Percentiles rank a stretch among this genome's conserved stretches.
phyloP scores from a whole-genome alignment of 2,888 invertebrate species.

The Thymelicus sylvestris region DNA sequence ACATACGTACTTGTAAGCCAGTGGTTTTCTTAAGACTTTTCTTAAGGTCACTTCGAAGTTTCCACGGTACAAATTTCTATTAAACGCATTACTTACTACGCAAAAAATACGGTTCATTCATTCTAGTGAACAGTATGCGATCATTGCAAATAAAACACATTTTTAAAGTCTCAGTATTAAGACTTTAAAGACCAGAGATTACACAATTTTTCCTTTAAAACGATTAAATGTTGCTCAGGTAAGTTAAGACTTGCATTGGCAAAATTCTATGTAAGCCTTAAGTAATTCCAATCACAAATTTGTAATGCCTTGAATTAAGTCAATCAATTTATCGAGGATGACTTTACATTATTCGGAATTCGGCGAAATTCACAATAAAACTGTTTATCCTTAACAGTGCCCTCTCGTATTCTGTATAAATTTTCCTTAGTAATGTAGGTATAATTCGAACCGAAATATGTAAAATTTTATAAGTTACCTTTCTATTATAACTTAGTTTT shows the following conservation, averaged over 20 bases:
- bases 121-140: neutral
- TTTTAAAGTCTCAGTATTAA: no score
- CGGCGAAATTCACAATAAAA: neutral
- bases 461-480: neutral
- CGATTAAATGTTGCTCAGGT: conserved; percentile 3
- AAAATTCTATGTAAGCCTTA: conserved; percentile 2
- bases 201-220: conserved; percentile 21
- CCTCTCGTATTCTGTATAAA: no score
- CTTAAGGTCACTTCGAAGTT: neutral
- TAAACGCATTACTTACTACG: neutral
- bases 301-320: neutral
- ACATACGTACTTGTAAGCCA: neutral
- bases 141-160: neutral
- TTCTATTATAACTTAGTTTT: neutral
- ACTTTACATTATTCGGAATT: neutral
- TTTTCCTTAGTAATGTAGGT: neutral
- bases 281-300: conserved; percentile 5
- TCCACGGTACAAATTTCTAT: neutral
- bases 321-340: neutral
- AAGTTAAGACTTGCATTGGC: neutral
- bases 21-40: no score
- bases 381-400: no score
- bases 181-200: conserved; percentile 3
- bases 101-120: neutral
- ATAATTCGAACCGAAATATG: no score